These are phyloP conservation scores for Excalfactoria chinensis DNA, from an alignment of 2,113 vertebrate genomes.

Conservation along the genomic window DNA sequence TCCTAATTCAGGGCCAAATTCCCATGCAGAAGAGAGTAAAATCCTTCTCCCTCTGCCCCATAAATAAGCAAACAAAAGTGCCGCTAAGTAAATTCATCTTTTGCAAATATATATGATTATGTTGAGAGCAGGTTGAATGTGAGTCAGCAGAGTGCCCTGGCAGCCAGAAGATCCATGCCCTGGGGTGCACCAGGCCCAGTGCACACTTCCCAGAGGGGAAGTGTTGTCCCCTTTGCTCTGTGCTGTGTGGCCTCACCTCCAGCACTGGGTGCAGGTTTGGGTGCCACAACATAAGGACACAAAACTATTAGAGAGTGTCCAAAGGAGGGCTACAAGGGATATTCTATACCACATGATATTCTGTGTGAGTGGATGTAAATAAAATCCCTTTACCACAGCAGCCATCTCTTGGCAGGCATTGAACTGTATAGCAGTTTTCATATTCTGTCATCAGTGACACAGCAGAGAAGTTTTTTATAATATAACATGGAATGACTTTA, in stretches of 20 bases:
- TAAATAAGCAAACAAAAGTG: not conserved
- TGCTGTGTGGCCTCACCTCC: not conserved
- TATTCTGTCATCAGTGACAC: not conserved
- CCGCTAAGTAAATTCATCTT: not conserved
- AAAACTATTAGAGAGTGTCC: not conserved
- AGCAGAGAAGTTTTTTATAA: not conserved
- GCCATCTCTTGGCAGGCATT: slow-evolving; percentile 22
- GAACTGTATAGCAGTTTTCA: not conserved
- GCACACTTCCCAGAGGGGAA: not conserved
- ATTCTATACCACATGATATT: not conserved
- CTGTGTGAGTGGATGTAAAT: slow-evolving; percentile 11
- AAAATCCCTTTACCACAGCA: slow-evolving; percentile 8
- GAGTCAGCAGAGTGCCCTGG: not conserved
- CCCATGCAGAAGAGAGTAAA: not conserved
- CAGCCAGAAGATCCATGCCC: not conserved
- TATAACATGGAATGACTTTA: not conserved
- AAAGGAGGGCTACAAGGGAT: not conserved
- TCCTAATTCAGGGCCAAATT: not conserved
- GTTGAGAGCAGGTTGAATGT: not conserved
- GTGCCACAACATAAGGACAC: not conserved
- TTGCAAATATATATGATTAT: not conserved
- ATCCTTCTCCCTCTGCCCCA: not conserved
- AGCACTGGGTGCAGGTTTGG: not conserved
- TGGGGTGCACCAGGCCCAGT: not conserved
- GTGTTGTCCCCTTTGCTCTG: not conserved